phyloP scores from a whole-genome alignment of 2,888 invertebrate genomes.

The Muschampia plurimacula region DNA sequence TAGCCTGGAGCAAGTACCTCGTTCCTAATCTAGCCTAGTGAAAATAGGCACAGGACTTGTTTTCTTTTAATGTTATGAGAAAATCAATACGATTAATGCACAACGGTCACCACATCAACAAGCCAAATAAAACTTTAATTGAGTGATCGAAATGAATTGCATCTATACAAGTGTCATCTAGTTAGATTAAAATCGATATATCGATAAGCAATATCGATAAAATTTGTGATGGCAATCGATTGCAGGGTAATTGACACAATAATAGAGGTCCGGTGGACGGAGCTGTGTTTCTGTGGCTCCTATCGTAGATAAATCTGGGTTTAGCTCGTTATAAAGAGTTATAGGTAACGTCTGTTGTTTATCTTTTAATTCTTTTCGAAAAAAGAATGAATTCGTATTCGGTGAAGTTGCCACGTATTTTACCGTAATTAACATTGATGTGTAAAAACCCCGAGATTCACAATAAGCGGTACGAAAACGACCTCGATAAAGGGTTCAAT shows the following conservation, averaged over 20 bases:
- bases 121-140: constrained; percentile 9
- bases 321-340: constrained; percentile 27
- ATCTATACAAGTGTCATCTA: constrained; percentile 36
- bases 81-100: no score
- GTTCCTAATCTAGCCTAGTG: no score
- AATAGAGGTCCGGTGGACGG: constrained; percentile 42
- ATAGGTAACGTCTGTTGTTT: constrained; percentile 12
- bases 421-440: no score
- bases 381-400: no score
- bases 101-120: background rate
- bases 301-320: constrained; percentile 31
- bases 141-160: constrained; percentile 26
- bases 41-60: no score
- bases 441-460: no score
- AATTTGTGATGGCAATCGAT: constrained; percentile 43
- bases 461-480: no score
- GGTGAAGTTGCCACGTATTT: no score
- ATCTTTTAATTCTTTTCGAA: background rate
- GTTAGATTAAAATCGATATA: constrained; percentile 38
- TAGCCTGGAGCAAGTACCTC: no score
- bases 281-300: constrained; percentile 26
- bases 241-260: constrained; percentile 49
- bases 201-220: constrained; percentile 36
- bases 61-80: no score
- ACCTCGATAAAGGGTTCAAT: no score